Evolutionary conservation across 2,888 invertebrate genomes (phyloP).

Genomic region (Agrotis exclamationis): DNA sequence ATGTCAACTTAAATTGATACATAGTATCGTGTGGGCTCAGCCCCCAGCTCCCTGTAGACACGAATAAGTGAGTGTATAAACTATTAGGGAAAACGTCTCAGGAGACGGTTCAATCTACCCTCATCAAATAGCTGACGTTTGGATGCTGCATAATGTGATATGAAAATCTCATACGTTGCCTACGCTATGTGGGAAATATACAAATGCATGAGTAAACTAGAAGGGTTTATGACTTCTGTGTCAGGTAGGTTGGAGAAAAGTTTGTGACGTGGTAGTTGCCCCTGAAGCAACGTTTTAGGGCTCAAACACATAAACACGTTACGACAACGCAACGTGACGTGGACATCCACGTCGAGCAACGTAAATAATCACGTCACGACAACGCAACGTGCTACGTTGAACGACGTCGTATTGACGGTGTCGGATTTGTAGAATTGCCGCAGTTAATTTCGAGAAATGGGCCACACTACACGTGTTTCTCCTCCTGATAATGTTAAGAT

Average conservation of each 20-base stretch:
- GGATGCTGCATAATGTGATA: slow-evolving; percentile 59
- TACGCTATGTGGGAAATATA: slow-evolving; percentile 24
- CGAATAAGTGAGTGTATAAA: slow-evolving; percentile 43
- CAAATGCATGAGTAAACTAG: slow-evolving; percentile 16
- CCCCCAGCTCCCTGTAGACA: slow-evolving; percentile 13
- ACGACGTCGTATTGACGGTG: too few relatives aligned
- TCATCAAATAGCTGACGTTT: slow-evolving; percentile 69
- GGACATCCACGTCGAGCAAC: too few relatives aligned
- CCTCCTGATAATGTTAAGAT: too few relatives aligned
- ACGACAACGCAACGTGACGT: too few relatives aligned
- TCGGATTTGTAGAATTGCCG: too few relatives aligned
- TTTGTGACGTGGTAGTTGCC: background rate
- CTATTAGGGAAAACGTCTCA: slow-evolving; percentile 58
- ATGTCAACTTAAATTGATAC: slow-evolving; percentile 4
- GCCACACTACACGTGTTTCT: too few relatives aligned
- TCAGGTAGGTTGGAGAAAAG: background rate
- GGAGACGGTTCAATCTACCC: slow-evolving; percentile 66
- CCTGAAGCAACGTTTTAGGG: too few relatives aligned
- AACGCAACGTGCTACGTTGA: too few relatives aligned
- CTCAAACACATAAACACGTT: too few relatives aligned
- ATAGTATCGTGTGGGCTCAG: slow-evolving; percentile 7
- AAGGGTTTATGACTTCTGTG: slow-evolving; percentile 5
- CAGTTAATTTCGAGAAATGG: too few relatives aligned
- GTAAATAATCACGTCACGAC: too few relatives aligned
- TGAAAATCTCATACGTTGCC: slow-evolving; percentile 46